Percentiles rank a stretch among this genome's conserved stretches.
phyloP scores from a whole-genome alignment of 2,113 vertebrate genomes.

The Pitta sordida region DNA sequence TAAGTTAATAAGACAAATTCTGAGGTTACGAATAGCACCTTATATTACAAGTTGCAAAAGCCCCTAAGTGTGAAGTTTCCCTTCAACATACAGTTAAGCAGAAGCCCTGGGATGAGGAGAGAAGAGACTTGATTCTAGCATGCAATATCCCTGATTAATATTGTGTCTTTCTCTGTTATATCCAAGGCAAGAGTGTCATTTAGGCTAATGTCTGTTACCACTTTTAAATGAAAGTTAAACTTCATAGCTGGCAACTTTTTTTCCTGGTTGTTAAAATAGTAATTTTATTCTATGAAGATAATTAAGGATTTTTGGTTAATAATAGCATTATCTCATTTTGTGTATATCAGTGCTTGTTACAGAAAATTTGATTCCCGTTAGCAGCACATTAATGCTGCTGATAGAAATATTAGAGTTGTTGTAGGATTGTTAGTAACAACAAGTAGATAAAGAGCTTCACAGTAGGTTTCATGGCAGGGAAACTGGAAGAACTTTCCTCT shows the following conservation, averaged over 20 bases:
- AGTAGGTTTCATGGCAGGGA: background rate
- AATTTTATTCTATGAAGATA: background rate
- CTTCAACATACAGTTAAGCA: background rate
- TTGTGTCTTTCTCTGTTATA: background rate
- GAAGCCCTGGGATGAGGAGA: background rate
- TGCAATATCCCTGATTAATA: background rate
- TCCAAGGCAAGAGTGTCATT: background rate
- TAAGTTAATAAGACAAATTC: background rate
- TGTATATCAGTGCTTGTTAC: background rate
- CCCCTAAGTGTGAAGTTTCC: background rate
- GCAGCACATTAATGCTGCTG: background rate
- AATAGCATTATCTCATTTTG: background rate
- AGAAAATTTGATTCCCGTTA: background rate
- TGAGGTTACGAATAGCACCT: background rate
- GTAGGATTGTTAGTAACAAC: background rate
- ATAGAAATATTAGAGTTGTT: background rate
- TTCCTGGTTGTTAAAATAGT: background rate
- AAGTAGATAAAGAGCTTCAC: background rate
- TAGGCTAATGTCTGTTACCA: background rate
- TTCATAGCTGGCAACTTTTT: background rate
- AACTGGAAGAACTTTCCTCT: background rate
- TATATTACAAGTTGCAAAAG: background rate
- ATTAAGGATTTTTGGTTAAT: background rate
- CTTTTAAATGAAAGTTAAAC: background rate
- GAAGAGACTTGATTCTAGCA: background rate